Conservation (phyloP, 1,140 invertebrate genomes). For the Bombus impatiens region DNA sequence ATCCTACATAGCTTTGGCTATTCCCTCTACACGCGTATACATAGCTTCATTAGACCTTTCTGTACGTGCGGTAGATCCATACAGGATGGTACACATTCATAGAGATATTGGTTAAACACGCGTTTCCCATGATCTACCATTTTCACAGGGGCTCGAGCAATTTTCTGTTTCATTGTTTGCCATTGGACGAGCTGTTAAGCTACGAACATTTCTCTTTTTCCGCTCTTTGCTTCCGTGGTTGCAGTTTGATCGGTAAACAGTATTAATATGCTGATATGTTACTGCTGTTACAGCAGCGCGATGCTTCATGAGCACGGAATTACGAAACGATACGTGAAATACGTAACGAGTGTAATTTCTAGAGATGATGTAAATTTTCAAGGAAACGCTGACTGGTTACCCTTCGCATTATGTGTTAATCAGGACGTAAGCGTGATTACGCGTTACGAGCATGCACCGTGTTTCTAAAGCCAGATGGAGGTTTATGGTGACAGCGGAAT, state of each 20-base stretch:
- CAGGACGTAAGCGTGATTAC: constrained; percentile 1
- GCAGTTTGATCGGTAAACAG: constrained; percentile 9
- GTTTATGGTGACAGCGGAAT: background rate
- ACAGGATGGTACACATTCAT: background rate
- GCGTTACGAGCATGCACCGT: background rate
- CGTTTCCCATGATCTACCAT: background rate
- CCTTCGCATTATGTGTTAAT: background rate
- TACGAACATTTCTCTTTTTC: background rate
- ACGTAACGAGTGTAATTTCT: constrained; percentile 11
- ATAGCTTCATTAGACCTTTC: background rate
- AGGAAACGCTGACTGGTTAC: background rate
- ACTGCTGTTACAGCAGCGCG: background rate
- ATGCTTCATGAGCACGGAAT: background rate
- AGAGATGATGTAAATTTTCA: background rate
- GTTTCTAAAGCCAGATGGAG: background rate
- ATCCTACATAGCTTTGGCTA: background rate
- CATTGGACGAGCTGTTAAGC: background rate
- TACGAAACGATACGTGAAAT: constrained; percentile 15
- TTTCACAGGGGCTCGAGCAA: background rate
- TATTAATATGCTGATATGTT: constrained; percentile 5
- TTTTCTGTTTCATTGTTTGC: background rate
- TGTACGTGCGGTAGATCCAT: background rate
- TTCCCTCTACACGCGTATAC: no score
- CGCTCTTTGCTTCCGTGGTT: no score
- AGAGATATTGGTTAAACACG: background rate